Percentiles rank a stretch among this genome's conserved stretches.
Evolutionary conservation across 2,888 invertebrate genomes (phyloP).

Genomic region (Pseudolycoriella hygida): DNA sequence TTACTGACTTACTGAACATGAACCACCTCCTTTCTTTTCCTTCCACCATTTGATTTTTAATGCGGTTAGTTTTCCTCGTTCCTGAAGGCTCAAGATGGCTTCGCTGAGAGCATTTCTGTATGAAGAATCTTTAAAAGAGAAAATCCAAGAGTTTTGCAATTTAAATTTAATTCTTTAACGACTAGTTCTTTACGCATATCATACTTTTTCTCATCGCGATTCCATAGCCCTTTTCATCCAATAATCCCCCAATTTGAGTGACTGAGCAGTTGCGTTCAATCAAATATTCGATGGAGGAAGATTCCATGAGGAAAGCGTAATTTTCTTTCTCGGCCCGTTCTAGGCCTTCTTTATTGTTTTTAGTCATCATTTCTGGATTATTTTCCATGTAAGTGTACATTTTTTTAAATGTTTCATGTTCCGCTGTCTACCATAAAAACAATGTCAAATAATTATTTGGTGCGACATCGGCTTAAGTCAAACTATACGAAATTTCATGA

Average conservation of each 20-base stretch:
- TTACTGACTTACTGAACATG: conserved; percentile 39
- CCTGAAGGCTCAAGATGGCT: conserved; percentile 70
- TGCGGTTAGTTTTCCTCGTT: conserved; percentile 55
- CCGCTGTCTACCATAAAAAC: conserved; percentile 55
- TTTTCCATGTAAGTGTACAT: conserved; percentile 65
- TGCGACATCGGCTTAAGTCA: too few relatives aligned
- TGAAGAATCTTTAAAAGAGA: conserved; percentile 20
- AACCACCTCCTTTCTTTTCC: conserved; percentile 58
- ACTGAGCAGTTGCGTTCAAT: conserved; percentile 46
- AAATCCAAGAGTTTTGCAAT: too few relatives aligned
- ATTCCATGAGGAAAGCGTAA: conserved; percentile 69
- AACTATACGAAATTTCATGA: too few relatives aligned
- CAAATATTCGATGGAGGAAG: conserved; percentile 56
- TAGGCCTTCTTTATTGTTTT: conserved; percentile 38
- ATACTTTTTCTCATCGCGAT: conserved; percentile 53
- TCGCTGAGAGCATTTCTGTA: conserved; percentile 62
- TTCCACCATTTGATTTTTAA: conserved; percentile 86
- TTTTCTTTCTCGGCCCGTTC: conserved; percentile 27
- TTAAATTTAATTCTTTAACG: too few relatives aligned
- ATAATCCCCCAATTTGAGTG: conserved; percentile 37
- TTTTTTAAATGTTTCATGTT: conserved; percentile 29
- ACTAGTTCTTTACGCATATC: too few relatives aligned
- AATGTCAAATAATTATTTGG: too few relatives aligned
- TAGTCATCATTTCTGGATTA: conserved; percentile 37
- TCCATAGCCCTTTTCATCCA: conserved; percentile 58